Evolutionary conservation across 30 jellyfish, hydroid and myxozoan genomes (phyloP).

Genomic region (Aurelia aurita complex sp. Pacific): DNA sequence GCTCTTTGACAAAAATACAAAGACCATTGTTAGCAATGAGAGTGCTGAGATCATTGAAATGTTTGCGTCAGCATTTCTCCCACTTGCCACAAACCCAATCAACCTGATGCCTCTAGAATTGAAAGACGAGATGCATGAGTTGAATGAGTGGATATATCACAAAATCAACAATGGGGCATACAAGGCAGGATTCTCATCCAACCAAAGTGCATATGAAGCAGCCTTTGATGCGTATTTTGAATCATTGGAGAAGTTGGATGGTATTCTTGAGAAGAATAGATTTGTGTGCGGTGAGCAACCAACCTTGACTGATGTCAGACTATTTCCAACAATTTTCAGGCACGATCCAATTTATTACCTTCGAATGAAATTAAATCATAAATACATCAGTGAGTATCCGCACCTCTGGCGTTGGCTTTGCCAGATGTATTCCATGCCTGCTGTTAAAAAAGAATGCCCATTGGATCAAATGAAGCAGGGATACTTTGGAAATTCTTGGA

Average conservation of each 20-base stretch:
- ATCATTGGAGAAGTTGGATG: slow-evolving; percentile 41
- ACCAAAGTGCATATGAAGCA: slow-evolving; percentile 32
- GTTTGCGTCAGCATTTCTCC: slow-evolving; percentile 71
- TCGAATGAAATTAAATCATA: slow-evolving; percentile 50
- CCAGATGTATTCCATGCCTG: slow-evolving; percentile 43
- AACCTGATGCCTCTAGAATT: slow-evolving; percentile 39
- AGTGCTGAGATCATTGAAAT: slow-evolving; percentile 80
- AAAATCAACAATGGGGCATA: slow-evolving; percentile 59
- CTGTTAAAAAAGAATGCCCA: slow-evolving; percentile 51
- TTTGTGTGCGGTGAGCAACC: slow-evolving; percentile 49
- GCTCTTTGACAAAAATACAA: slow-evolving; percentile 82
- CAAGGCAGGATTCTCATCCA: slow-evolving; percentile 67
- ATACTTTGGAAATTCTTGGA: slow-evolving; percentile 66
- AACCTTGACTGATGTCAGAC: slow-evolving; percentile 48
- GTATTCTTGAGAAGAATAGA: slow-evolving; percentile 17
- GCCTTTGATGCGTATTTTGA: slow-evolving; percentile 60
- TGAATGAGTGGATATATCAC: slow-evolving; percentile 62
- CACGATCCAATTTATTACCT: slow-evolving; percentile 61
- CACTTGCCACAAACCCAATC: slow-evolving; percentile 55
- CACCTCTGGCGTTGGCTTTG: slow-evolving; percentile 68
- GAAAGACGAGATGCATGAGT: slow-evolving; percentile 15
- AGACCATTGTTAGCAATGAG: slow-evolving; percentile 79
- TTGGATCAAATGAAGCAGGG: slow-evolving; percentile 72
- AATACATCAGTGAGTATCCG: slow-evolving; percentile 45
- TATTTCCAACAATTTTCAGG: slow-evolving; percentile 63